Evolutionary conservation across 2,113 vertebrate species (phyloP), one percentile per base, ranked within the genome.

Genomic region (Halcyon senegalensis): DNA sequence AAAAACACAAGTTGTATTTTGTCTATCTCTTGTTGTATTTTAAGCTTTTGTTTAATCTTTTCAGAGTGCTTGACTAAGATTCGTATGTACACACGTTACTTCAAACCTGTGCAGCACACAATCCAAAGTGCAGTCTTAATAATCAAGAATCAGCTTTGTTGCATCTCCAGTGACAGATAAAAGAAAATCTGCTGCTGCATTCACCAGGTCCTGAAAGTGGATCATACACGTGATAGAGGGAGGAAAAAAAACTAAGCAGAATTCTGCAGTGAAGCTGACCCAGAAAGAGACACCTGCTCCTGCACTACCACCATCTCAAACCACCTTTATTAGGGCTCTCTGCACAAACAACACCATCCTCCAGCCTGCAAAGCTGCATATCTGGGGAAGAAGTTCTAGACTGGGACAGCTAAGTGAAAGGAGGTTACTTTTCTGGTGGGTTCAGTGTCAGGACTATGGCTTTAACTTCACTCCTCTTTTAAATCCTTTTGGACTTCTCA

Each of bases 201-300:
- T 69, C 79, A 50, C 5, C 44, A 39, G 13, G 16, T 64, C 30
- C 44, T 67, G 62, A 66, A 91, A 94, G 62, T 17, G 13, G 30
- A 70, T 68, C 44, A 43, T 7, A 46, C 12, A 10, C 0, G 0
- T n/a, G 46, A 87, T 1, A 74, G 25, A 46, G 5, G 16, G 10
- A 50, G 21, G 24, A 18, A 2, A 11, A 17, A 31, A 51, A 44
- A 5, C 5, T 4, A 33, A 59, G 17, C 16, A 84, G 75, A 50
- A 68, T 50, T n/a, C 48, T 76, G 58, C 16, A 3, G 18, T 39
- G 62, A 91, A 78, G 13, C 28, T 68, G 69, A 87, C 55, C 62
- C 58, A 84, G 69, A 84, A 84, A 78, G 7, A 2, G 39, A 27
- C 48, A 79, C 41, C 28, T 88, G 70, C 41, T 85, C 3, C 63